Evolutionary conservation across 2,888 invertebrate genomes (phyloP), one percentile per base, ranked within the genome.

Genomic region (Cephus runcator): DNA sequence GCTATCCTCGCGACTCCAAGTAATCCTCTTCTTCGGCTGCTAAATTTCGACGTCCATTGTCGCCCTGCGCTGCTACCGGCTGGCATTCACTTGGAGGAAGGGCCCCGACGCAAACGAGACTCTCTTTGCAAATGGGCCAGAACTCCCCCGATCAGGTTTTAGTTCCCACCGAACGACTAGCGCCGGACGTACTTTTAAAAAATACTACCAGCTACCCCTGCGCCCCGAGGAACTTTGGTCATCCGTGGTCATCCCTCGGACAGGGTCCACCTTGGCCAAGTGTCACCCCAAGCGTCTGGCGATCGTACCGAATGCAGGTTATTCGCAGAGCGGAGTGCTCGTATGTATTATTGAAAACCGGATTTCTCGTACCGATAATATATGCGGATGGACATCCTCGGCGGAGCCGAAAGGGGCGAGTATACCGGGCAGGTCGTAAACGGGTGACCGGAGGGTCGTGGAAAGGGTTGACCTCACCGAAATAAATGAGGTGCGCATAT

Each of bases 141-240:
- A 15, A 40, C 86, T 83, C 88, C 87, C 88, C 87, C 90, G 87
- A 90, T 90, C 91, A 91, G 91, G 91, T 91, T 91, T 91, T 90
- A 87, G 90, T 91, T 91, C 91, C 91, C 91, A 91, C 91, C 90
- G 85, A 73, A 80, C 76, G 76, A 79, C 69, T 33, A 12, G 69
- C 23, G 31, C 69, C 74, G 76, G 75, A 77, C 77, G 79, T 77
- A 73, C 15, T 73, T 69, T 69, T 68, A 35, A 76, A 76, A 76
- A 78, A 73, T 79, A 78, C 69, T 74, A 34, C 33, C 68, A 77
- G 69, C 69, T 34, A 71, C 68, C 12, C 35, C 35, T 71, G 73
- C 77, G 73, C 79, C 79, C 80, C 77, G 71, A 73, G 73, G 30
- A 33, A 80, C 40, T 40, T 75, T 81, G 82, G 81, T 80, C 82